These are phyloP conservation scores for Sphenopsis melanotis DNA, from an alignment of 2,797 vertebrate genomes.

Conservation along the genomic window DNA sequence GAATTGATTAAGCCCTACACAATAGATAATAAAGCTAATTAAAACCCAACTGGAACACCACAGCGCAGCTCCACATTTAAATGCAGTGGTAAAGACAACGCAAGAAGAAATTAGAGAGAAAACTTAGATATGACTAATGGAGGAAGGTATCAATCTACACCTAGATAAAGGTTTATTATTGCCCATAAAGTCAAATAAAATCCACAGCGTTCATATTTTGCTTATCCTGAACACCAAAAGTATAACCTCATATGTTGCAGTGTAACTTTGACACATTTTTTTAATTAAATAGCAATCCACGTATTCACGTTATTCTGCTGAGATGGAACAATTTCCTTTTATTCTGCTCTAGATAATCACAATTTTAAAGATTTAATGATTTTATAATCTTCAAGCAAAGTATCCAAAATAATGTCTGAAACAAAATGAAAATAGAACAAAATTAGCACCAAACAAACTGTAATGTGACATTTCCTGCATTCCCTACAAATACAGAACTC, in stretches of 20 bases:
- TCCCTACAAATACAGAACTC: not conserved
- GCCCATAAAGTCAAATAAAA: not conserved
- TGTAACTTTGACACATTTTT: not conserved
- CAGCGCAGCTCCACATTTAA: not conserved
- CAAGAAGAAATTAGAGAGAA: not conserved
- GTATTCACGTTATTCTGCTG: not conserved
- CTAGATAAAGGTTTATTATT: not conserved
- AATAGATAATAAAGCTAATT: conserved; percentile 46
- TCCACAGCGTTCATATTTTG: not conserved
- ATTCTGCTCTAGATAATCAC: not conserved
- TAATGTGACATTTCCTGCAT: not conserved
- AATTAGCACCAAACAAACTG: not conserved
- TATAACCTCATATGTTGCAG: not conserved
- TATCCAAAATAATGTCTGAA: not conserved
- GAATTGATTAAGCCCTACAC: conserved; percentile 11
- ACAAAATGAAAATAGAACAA: not conserved
- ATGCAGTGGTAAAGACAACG: not conserved
- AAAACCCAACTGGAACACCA: not conserved
- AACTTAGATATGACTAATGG: not conserved
- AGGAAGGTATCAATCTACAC: not conserved
- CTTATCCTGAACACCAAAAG: not conserved
- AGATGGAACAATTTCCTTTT: not conserved
- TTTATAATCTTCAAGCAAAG: not conserved
- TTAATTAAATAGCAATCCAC: not conserved
- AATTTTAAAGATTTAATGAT: conserved; percentile 13